These are phyloP conservation scores for Parnassius mnemosyne DNA, from an alignment of 2,888 invertebrate species.

Conservation along the genomic window DNA sequence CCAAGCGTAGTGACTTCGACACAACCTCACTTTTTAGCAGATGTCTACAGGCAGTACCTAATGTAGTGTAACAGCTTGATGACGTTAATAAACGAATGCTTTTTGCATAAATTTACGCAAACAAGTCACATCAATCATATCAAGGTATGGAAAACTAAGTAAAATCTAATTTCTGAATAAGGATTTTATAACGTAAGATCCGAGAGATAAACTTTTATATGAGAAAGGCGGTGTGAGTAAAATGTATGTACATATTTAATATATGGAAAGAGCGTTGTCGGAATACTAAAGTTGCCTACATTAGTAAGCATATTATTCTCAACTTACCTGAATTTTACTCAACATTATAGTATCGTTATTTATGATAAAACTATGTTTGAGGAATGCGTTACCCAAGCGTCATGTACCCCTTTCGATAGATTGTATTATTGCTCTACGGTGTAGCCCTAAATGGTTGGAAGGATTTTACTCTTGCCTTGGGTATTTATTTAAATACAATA, in stretches of 20 bases:
- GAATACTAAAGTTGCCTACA: slow-evolving; percentile 8
- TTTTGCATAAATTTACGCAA: too few species aligned
- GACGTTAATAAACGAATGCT: too few species aligned
- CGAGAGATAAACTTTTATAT: slow-evolving; percentile 7
- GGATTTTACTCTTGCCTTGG: too few species aligned
- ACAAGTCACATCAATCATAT: background rate
- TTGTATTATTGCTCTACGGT: too few species aligned
- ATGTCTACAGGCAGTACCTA: background rate
- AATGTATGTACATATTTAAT: background rate
- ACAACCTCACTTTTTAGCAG: too few species aligned
- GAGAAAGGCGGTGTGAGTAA: slow-evolving; percentile 19
- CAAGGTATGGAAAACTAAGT: background rate
- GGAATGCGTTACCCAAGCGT: too few species aligned
- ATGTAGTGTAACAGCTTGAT: background rate
- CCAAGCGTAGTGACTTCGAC: too few species aligned
- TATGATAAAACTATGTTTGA: too few species aligned
- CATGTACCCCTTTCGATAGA: too few species aligned
- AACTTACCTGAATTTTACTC: background rate
- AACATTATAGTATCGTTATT: too few species aligned
- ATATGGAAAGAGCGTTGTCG: slow-evolving; percentile 6
- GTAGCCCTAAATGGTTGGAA: too few species aligned
- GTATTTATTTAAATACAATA: too few species aligned
- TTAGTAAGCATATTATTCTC: background rate
- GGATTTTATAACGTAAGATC: slow-evolving; percentile 8
- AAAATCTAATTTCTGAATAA: slow-evolving; percentile 9